phyloP scores from a whole-genome alignment of 92 coral and sea anemone species.

The Heliopora coerulea region DNA sequence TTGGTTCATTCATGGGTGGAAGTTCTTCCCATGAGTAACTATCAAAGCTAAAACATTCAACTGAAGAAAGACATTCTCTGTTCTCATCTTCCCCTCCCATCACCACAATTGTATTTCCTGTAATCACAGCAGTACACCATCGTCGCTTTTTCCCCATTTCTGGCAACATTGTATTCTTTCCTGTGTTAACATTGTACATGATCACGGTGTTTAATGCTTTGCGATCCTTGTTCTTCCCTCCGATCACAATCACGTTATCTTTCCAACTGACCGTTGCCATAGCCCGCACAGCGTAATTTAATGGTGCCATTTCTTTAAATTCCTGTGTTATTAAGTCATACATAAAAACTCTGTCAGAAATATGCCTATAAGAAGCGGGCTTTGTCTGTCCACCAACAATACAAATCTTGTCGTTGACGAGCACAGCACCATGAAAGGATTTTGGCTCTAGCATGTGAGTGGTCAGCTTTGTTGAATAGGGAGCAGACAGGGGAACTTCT shows the following conservation, averaged over 20 bases:
- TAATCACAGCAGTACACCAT: constrained; percentile 15
- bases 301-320: background rate
- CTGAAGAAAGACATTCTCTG: background rate
- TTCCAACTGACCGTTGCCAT: constrained; percentile 33
- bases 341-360: constrained; percentile 3
- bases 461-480: background rate
- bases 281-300: constrained; percentile 12
- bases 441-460: background rate
- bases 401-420: background rate
- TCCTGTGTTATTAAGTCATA: background rate
- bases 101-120: constrained; percentile 4
- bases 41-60: constrained; percentile 2
- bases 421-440: constrained; percentile 4
- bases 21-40: constrained; percentile 17
- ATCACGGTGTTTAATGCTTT: constrained; percentile 10
- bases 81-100: constrained; percentile 15
- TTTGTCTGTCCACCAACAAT: constrained; percentile 6
- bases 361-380: background rate
- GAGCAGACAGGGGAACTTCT: background rate
- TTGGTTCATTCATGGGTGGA: constrained; percentile 18
- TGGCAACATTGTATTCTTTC: constrained; percentile 2
- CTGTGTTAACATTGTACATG: too few species aligned
- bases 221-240: constrained; percentile 15
- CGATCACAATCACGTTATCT: constrained; percentile 23
- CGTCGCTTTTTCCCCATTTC: constrained; percentile 4